Conservation (phyloP, 1,140 invertebrate species). For the Drosophila guanche region DNA sequence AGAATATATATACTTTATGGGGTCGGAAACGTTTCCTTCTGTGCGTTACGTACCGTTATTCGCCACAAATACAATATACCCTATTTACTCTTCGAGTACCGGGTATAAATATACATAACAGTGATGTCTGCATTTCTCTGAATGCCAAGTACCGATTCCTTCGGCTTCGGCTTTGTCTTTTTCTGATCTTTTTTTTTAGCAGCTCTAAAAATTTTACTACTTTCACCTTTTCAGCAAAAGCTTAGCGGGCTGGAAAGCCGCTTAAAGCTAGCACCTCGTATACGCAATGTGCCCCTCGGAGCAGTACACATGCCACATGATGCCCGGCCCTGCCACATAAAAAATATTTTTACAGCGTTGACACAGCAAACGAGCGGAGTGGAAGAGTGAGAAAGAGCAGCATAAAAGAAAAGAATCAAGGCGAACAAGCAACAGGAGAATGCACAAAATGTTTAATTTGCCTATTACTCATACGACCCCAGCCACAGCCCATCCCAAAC, state of each 20-base stretch:
- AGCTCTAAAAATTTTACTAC: conserved; percentile 29
- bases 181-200: background rate
- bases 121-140: background rate
- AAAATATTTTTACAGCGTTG: conserved; percentile 53
- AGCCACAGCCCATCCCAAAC: background rate
- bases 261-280: conserved; percentile 40
- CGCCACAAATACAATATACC: too few relatives aligned
- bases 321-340: conserved; percentile 8
- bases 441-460: conserved; percentile 49
- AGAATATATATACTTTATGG: too few relatives aligned
- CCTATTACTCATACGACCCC: conserved; percentile 52
- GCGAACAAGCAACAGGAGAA: conserved; percentile 52
- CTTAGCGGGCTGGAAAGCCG: conserved; percentile 27
- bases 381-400: background rate
- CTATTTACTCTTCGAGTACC: too few relatives aligned
- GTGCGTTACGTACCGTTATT: too few relatives aligned
- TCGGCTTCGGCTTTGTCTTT: background rate
- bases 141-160: background rate
- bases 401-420: conserved; percentile 18
- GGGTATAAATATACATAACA: too few relatives aligned
- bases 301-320: background rate
- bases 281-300: conserved; percentile 32
- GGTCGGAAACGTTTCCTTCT: too few relatives aligned
- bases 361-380: conserved; percentile 31
- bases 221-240: conserved; percentile 5